phyloP scores from a whole-genome alignment of 2,797 vertebrate species.

The Merluccius polli region DNA sequence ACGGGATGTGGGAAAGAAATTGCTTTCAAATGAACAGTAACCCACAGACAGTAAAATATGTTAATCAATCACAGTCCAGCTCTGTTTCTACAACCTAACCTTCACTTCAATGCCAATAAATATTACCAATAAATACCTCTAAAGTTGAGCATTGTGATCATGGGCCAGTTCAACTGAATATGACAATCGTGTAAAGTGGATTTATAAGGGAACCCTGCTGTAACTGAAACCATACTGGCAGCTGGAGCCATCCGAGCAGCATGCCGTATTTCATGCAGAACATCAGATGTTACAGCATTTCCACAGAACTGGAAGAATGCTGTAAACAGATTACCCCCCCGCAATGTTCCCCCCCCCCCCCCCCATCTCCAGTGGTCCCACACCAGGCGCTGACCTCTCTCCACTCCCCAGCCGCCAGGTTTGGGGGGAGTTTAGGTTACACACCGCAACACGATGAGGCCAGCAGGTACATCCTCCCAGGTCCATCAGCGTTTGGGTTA shows the following conservation, averaged over 20 bases:
- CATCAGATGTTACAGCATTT: constrained; percentile 2
- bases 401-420: too few relatives aligned
- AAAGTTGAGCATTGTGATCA: neutral
- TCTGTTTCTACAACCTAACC: neutral
- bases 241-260: neutral
- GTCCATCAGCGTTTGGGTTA: too few relatives aligned
- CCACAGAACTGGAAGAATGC: neutral
- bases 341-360: neutral
- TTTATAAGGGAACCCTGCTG: neutral
- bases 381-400: too few relatives aligned
- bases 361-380: too few relatives aligned
- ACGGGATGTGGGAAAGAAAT: neutral
- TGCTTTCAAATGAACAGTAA: neutral
- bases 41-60: neutral
- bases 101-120: neutral
- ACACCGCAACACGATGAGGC: too few relatives aligned
- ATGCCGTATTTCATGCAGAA: neutral
- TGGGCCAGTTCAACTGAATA: neutral
- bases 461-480: too few relatives aligned
- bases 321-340: neutral
- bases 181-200: neutral
- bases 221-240: neutral
- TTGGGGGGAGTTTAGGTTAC: too few relatives aligned
- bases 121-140: neutral
- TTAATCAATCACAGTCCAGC: neutral